Base-by-base conservation (phyloP, 2,888 invertebrate genomes). In the Melinaea marsaeus region DNA sequence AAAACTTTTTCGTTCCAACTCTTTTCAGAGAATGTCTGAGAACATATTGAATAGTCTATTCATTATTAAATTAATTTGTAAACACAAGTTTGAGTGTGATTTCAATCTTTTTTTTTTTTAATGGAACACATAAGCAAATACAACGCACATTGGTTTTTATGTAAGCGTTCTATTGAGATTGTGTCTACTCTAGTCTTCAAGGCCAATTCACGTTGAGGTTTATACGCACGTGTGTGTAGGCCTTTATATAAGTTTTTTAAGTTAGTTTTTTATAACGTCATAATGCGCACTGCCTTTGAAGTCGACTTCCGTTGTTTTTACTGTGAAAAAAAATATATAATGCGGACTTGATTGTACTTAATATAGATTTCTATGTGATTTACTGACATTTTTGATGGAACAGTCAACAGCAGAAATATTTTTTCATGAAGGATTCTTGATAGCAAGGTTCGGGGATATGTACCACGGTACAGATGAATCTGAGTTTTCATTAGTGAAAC, bases 401-500 rank as follows among this genome's bases (percentile, higher is more conserved):
- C 63, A 69, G 70, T 70, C 72, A 71, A 69, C 73, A 68, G 72
- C 71, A 71, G 69, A 72, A 69, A 76, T 79, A 78, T 80, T 79
- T 80, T 78, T 79, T 75, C 76, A 76, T 73, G 70, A 69, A 72
- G 65, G 63, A 66, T 69, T 70, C 68, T 68, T 69, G 56, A 67
- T 66, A 61, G 32, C 42, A 51, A 48, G 55, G 55, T 65, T 65
- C 62, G 66, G 67, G 69, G 68, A 65, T 69, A 67, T 69, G 74
- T 73, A 73, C 71, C 67, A 73, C 71, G 71, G 81, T 85, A 85
- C 83, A 84, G 84, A 77, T 74, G 75, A 80, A 85, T 85, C 84
- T 84, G 86, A 81, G 79, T 83, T 82, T 83, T 84, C 83, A 84
- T 80, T 85, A 83, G 84, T 80, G 83, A 83, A 85, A 81, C 79